Base-by-base conservation (phyloP, 2,888 invertebrate genomes). In the Hanleya hanleyi region DNA sequence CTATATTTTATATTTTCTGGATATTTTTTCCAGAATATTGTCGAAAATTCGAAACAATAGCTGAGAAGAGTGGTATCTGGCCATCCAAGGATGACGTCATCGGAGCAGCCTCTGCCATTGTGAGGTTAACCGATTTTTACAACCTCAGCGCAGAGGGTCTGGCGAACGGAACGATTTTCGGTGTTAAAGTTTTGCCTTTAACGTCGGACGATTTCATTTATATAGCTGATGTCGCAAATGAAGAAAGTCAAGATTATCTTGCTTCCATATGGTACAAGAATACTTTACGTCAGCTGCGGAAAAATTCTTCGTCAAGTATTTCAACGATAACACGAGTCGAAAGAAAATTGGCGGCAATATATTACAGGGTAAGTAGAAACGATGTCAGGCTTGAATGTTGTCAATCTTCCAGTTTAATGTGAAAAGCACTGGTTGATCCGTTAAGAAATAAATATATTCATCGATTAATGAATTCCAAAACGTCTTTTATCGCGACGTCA, bases 331-430 rank as follows among this genome's bases (percentile, higher is more conserved):
- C 26, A 26, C 57, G 57, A 15, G 26, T 57, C 2, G 26, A 57
- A 32, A 4, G 57, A 32, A 4, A 26, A 26, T 26, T 57, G 29
- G 57, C 57, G 4, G 57, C 29, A 1, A 4, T 57, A 29, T 57
- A 57, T 29, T 57, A 57, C 32, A 4, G 29, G 57, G 57, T 57
- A 57, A 57, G n/a, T n/a, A n/a, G n/a, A n/a, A n/a, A n/a, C n/a
- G n/a, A n/a, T n/a, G n/a, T n/a, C n/a, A n/a, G n/a, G n/a, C n/a
- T n/a, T n/a, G n/a, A n/a, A n/a, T n/a, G n/a, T n/a, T n/a, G n/a
- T n/a, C n/a, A n/a, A n/a, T n/a, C n/a, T n/a, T n/a, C n/a, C n/a
- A n/a, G n/a, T n/a, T n/a, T n/a, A n/a, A n/a, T n/a, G n/a, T n/a
- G n/a, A n/a, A n/a, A n/a, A n/a, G n/a, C n/a, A n/a, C n/a, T n/a